A percentile compares a stretch with the other conserved stretches of the same genome.
Conservation (phyloP, 2,113 vertebrate species). For the Monopterus albus region DNA sequence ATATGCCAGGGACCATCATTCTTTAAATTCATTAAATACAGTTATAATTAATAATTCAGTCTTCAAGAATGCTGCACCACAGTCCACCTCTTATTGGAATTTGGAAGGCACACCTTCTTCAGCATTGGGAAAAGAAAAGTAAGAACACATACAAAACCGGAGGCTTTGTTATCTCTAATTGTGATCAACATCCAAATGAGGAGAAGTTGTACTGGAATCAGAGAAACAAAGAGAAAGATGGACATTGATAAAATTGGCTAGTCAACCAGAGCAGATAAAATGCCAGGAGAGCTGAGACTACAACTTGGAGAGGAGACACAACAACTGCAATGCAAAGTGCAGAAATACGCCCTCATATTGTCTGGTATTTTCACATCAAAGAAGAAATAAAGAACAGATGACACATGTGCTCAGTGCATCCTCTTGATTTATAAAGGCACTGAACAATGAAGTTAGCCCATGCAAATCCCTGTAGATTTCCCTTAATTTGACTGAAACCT, state of each 20-base stretch:
- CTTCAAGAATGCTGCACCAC: slow-evolving; percentile 16
- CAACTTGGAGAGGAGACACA: slow-evolving; percentile 63
- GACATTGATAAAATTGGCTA: slow-evolving; percentile 40
- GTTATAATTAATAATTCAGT: slow-evolving; percentile 34
- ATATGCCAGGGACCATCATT: slow-evolving; percentile 13
- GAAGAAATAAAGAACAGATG: slow-evolving; percentile 23
- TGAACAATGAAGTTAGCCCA: not conserved
- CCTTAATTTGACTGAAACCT: not conserved
- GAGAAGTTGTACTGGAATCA: slow-evolving; percentile 37
- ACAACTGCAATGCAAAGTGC: slow-evolving; percentile 63
- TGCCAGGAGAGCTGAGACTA: slow-evolving; percentile 17
- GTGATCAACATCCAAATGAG: slow-evolving; percentile 47
- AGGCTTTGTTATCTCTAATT: slow-evolving; percentile 48
- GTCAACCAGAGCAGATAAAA: slow-evolving; percentile 43
- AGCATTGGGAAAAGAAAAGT: slow-evolving; percentile 35
- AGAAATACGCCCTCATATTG: slow-evolving; percentile 36
- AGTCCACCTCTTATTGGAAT: slow-evolving; percentile 19
- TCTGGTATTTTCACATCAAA: slow-evolving; percentile 63
- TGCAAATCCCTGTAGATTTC: not conserved
- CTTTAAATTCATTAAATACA: slow-evolving; percentile 18
- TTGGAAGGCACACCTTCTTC: slow-evolving; percentile 42
- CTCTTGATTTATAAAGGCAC: not conserved
- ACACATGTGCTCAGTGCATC: not conserved
- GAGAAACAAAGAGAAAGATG: slow-evolving; percentile 35
- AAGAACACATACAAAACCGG: slow-evolving; percentile 28